Evolutionary conservation across 2,113 vertebrate genomes (phyloP).

Genomic region (Platysteira castanea): DNA sequence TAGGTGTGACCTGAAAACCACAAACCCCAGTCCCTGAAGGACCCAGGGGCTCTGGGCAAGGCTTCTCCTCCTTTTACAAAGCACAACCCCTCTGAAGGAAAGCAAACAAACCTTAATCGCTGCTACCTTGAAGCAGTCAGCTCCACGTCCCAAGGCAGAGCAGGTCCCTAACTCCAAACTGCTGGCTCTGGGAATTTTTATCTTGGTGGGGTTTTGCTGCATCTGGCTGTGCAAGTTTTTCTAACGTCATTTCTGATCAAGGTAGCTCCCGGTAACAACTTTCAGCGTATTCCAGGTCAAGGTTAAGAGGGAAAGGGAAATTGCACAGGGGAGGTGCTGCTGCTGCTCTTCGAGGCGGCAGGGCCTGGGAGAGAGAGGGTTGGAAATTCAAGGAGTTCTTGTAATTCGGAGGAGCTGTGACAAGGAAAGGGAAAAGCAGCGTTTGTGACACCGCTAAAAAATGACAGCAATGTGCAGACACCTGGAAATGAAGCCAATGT

Average conservation of each 20-base stretch:
- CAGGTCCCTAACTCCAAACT: background rate
- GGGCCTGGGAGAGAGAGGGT: background rate
- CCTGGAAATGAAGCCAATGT: background rate
- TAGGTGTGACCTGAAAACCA: background rate
- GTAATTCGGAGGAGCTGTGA: background rate
- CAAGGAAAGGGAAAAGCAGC: background rate
- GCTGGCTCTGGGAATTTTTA: conserved; percentile 7
- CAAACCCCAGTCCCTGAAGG: background rate
- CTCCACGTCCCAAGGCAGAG: background rate
- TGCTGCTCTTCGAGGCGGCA: background rate
- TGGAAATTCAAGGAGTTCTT: background rate
- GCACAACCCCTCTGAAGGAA: background rate
- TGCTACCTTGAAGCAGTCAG: background rate
- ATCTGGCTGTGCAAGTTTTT: background rate
- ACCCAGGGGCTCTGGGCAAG: background rate
- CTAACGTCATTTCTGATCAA: conserved; percentile 43
- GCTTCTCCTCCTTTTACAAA: background rate
- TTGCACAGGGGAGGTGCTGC: background rate
- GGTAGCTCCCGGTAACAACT: conserved; percentile 27
- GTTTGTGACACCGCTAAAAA: background rate
- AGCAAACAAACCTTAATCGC: conserved; percentile 39
- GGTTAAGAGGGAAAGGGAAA: conserved; percentile 60
- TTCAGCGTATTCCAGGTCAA: conserved; percentile 48
- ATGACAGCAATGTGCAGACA: background rate
- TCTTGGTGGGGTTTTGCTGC: background rate